Evolutionary conservation across 2,888 invertebrate genomes (phyloP).

Genomic region (Fragum whitleyi): DNA sequence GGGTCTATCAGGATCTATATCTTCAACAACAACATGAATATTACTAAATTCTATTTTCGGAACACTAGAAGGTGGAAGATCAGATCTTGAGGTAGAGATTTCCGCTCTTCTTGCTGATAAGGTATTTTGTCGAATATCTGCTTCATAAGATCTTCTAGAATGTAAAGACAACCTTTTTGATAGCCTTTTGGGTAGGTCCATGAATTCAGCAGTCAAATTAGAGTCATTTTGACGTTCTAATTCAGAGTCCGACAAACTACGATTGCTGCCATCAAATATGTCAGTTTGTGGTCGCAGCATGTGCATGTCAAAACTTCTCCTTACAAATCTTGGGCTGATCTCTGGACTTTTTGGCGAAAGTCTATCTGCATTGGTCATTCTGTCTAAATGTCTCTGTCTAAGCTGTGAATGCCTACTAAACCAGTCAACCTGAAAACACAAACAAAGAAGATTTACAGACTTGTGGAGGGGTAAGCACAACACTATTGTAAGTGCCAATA

Average conservation of each 20-base stretch:
- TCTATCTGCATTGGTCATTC: slow-evolving; percentile 1
- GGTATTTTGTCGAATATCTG: background rate
- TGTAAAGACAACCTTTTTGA: slow-evolving; percentile 37
- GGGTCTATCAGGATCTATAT: slow-evolving; percentile 8
- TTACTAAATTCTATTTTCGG: slow-evolving; percentile 55
- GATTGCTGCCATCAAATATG: slow-evolving; percentile 23
- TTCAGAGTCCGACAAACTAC: slow-evolving; percentile 50
- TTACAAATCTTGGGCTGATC: background rate
- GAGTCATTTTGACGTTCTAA: slow-evolving; percentile 26
- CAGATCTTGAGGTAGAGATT: slow-evolving; percentile 8
- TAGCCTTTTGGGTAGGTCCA: slow-evolving; percentile 51
- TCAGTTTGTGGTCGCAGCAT: background rate
- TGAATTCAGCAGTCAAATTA: slow-evolving; percentile 49
- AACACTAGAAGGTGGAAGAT: slow-evolving; percentile 20
- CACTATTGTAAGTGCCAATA: too few relatives aligned
- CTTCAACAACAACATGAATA: slow-evolving; percentile 43
- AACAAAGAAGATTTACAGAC: too few relatives aligned
- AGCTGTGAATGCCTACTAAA: background rate
- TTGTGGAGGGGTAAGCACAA: too few relatives aligned
- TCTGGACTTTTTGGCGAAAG: background rate
- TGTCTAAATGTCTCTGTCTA: background rate
- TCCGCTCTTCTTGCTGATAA: background rate
- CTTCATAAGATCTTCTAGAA: background rate
- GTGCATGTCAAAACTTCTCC: slow-evolving; percentile 32
- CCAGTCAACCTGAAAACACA: slow-evolving; percentile 4